Percentiles rank a stretch among this genome's conserved stretches.
Conservation (phyloP, 64 coral and sea anemone genomes). For the Porites australiensis region DNA sequence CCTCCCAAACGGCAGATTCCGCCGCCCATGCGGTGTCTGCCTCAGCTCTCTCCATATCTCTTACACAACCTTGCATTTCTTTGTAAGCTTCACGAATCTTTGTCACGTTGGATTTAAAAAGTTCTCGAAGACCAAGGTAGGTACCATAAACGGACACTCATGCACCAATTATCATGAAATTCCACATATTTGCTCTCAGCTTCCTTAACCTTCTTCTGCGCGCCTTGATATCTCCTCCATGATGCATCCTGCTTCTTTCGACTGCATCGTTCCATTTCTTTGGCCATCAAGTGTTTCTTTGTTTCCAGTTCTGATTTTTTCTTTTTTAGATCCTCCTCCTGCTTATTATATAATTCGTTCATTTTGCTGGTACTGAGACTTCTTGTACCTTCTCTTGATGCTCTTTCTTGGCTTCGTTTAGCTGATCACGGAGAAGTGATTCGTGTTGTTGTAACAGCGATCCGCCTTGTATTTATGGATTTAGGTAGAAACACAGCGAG, state of each 20-base stretch:
- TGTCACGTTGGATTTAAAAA: not conserved
- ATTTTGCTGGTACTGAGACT: slow-evolving; percentile 12
- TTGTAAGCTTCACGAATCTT: not conserved
- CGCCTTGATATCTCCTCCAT: not conserved
- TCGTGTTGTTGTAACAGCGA: not conserved
- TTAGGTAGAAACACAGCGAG: not conserved
- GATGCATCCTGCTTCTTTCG: not conserved
- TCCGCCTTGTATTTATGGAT: slow-evolving; percentile 4
- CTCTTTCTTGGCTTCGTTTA: slow-evolving; percentile 16
- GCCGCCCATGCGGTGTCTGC: not conserved
- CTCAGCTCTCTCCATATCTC: not conserved
- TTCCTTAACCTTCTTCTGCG: not conserved
- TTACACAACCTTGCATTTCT: not conserved
- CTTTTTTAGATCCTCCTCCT: not conserved
- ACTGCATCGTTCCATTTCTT: not conserved
- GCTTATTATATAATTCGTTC: slow-evolving; percentile 12
- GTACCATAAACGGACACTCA: slow-evolving; percentile 18
- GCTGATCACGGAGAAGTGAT: not conserved
- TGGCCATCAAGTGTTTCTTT: not conserved
- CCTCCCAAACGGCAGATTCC: not conserved
- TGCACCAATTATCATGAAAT: not conserved
- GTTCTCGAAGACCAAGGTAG: not conserved
- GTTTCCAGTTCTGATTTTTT: not conserved
- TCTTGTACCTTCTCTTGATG: not conserved
- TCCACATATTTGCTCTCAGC: not conserved